These are phyloP conservation scores for Danio choprae DNA, from an alignment of 2,797 vertebrate genomes.

Conservation along the genomic window DNA sequence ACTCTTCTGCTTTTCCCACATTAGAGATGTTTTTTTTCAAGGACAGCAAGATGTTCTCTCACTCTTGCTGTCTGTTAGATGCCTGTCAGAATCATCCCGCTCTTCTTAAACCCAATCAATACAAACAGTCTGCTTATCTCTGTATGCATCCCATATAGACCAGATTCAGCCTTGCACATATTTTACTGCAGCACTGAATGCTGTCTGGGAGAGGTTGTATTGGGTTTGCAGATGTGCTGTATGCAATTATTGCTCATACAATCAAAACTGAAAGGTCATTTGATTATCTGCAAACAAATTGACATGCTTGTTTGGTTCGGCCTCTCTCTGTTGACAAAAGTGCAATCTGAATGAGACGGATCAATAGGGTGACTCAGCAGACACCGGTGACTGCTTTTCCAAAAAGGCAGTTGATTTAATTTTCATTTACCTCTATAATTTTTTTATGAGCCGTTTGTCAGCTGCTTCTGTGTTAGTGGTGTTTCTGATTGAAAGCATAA, in stretches of 20 bases:
- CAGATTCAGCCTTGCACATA: background rate
- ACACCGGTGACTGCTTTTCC: background rate
- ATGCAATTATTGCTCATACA: background rate
- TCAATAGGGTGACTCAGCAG: constrained; percentile 18
- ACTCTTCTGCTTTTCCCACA: constrained; percentile 28
- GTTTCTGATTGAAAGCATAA: constrained; percentile 17
- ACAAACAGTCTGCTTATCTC: constrained; percentile 33
- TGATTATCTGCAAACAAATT: constrained; percentile 35
- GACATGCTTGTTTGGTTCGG: background rate
- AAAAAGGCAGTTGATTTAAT: background rate
- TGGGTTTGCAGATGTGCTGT: background rate
- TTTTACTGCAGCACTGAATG: background rate
- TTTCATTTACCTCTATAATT: constrained; percentile 13
- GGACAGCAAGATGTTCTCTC: constrained; percentile 43
- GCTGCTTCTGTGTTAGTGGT: background rate
- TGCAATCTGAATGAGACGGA: background rate
- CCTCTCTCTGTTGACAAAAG: background rate
- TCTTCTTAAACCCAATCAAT: constrained; percentile 41
- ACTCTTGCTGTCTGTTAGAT: constrained; percentile 13
- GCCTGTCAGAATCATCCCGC: constrained; percentile 17
- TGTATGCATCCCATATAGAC: constrained; percentile 3
- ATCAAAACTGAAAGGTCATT: constrained; percentile 1
- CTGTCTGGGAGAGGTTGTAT: background rate
- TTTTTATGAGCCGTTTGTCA: background rate
- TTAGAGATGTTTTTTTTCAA: constrained; percentile 42